These are phyloP conservation scores for Lepidocyrtinus sp. DNA, from an alignment of 2,888 invertebrate genomes.

Conservation along the genomic window DNA sequence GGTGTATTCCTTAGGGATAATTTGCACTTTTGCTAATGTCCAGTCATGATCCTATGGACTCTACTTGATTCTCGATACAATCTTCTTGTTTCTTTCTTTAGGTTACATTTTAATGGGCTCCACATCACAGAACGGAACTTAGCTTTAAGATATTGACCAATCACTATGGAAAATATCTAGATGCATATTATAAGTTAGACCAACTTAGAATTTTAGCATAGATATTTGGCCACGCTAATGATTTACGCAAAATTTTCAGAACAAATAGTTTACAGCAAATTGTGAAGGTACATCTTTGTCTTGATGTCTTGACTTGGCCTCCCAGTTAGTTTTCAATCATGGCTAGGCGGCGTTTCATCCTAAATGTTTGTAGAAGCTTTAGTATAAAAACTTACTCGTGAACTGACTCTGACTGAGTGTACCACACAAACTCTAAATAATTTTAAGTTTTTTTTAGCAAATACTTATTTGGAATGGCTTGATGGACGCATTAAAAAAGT, in stretches of 20 bases:
- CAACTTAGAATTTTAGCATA: too few species aligned
- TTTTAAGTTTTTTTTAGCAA: not conserved
- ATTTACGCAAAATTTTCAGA: too few species aligned
- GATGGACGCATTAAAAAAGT: conserved; percentile 55
- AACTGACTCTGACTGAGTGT: conserved; percentile 20
- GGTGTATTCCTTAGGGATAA: conserved; percentile 45
- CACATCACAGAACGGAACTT: not conserved
- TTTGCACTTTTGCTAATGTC: conserved; percentile 50
- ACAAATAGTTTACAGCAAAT: too few species aligned
- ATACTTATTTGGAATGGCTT: conserved; percentile 51
- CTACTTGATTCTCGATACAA: not conserved
- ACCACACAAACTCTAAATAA: conserved; percentile 43
- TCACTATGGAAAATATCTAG: conserved; percentile 7
- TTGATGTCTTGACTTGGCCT: not conserved
- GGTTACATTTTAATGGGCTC: not conserved
- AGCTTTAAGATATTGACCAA: not conserved
- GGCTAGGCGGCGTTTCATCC: too few species aligned
- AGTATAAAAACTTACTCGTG: not conserved
- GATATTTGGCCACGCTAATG: too few species aligned
- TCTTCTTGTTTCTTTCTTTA: conserved; percentile 16
- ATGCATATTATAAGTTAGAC: too few species aligned
- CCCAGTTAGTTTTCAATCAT: not conserved
- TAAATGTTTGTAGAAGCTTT: not conserved
- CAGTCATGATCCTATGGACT: conserved; percentile 51
- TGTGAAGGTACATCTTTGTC: not conserved